These are phyloP conservation scores for Centrocercus urophasianus DNA, from an alignment of 2,113 vertebrate species.

Conservation along the genomic window DNA sequence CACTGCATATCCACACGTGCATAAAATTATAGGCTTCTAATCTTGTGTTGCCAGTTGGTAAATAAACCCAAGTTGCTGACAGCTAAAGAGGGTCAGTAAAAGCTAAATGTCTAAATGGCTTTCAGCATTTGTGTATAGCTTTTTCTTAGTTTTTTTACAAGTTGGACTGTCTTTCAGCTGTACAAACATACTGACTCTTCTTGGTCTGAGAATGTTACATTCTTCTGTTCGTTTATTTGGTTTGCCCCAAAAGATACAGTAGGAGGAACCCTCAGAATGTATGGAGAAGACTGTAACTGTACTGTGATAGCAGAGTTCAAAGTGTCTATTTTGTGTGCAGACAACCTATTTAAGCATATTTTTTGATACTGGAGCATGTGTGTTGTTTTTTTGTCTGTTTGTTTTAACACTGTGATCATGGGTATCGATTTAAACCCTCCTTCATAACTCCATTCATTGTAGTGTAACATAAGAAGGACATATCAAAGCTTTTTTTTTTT, in stretches of 20 bases:
- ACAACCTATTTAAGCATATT: neutral
- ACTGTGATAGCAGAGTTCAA: neutral
- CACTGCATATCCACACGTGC: neutral
- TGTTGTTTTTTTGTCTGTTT: neutral
- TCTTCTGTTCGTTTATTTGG: neutral
- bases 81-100: neutral
- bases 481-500: neutral
- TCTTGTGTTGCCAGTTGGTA: neutral
- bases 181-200: neutral
- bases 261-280: neutral
- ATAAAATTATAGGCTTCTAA: neutral
- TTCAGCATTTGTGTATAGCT: neutral
- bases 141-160: neutral
- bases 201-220: neutral
- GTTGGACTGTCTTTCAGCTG: neutral
- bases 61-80: neutral
- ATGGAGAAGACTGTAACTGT: neutral
- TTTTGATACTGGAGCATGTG: constrained; percentile 43
- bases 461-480: neutral
- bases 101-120: neutral
- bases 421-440: neutral
- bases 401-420: constrained; percentile 35
- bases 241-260: neutral
- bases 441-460: neutral
- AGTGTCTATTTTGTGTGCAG: neutral